These are phyloP conservation scores for Centruroides sculpturatus DNA, from an alignment of 1,140 invertebrate species.

Conservation along the genomic window DNA sequence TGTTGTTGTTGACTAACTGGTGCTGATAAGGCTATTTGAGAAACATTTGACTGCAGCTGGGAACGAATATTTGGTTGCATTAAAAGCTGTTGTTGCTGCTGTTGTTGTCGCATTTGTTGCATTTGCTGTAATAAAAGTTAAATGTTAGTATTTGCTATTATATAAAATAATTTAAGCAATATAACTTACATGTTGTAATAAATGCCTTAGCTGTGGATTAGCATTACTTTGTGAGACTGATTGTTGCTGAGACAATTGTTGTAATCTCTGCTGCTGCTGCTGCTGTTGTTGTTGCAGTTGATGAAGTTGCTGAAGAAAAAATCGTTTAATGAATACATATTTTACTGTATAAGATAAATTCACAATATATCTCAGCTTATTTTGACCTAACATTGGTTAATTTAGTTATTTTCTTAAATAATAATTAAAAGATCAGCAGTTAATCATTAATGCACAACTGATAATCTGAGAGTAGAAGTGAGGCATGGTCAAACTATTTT, in stretches of 20 bases:
- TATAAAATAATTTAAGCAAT: not conserved
- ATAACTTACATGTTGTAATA: conserved; percentile 15
- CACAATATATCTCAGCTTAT: too few species aligned
- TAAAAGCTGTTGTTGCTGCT: conserved; percentile 8
- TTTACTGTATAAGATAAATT: too few species aligned
- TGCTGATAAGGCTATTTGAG: not conserved
- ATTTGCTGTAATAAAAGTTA: conserved; percentile 5
- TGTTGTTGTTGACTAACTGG: conserved; percentile 7
- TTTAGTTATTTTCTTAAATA: too few species aligned
- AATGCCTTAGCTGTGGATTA: conserved; percentile 18
- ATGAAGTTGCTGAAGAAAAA: conserved; percentile 3
- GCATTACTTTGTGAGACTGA: not conserved
- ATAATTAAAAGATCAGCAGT: too few species aligned
- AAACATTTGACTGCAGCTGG: conserved; percentile 2
- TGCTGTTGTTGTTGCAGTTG: conserved; percentile 15
- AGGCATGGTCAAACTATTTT: too few species aligned
- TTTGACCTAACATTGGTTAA: too few species aligned
- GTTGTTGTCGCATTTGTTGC: conserved; percentile 4
- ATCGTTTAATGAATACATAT: not conserved
- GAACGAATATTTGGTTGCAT: conserved; percentile 14
- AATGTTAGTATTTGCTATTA: not conserved
- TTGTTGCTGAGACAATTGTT: conserved; percentile 6
- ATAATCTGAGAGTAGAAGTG: too few species aligned
- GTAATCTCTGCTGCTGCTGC: conserved; percentile 12
- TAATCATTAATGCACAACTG: too few species aligned